Evolutionary conservation across 2,888 invertebrate species (phyloP).

Genomic region (Sthenelais limicola): DNA sequence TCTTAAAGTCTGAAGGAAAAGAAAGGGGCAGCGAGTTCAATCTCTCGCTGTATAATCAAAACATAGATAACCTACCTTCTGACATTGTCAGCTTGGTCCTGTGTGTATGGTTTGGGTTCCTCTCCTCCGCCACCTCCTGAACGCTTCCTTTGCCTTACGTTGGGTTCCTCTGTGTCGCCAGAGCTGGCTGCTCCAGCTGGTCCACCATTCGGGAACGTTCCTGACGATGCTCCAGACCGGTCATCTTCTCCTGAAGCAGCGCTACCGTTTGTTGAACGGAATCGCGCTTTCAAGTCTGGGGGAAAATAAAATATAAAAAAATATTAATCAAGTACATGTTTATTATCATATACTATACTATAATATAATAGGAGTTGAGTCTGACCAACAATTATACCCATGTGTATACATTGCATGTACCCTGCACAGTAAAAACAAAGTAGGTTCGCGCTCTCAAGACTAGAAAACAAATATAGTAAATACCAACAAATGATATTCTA

Average conservation of each 20-base stretch:
- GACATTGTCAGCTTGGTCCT: slow-evolving; percentile 83
- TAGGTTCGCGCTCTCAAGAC: no score
- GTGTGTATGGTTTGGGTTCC: slow-evolving; percentile 75
- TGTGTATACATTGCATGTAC: no score
- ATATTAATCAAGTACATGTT: no score
- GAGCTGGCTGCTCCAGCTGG: slow-evolving; percentile 20
- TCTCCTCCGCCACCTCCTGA: slow-evolving; percentile 15
- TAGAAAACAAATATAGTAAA: no score
- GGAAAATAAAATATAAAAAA: no score
- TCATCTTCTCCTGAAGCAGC: slow-evolving; percentile 69
- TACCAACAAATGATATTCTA: no score
- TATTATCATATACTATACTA: background rate
- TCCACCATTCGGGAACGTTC: slow-evolving; percentile 40
- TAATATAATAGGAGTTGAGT: background rate
- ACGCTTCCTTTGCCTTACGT: background rate
- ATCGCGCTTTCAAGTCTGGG: slow-evolving; percentile 67
- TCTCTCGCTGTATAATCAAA: no score
- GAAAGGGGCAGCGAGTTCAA: no score
- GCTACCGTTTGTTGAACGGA: slow-evolving; percentile 62
- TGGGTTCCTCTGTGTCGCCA: background rate
- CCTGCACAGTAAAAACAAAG: no score
- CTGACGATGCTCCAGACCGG: slow-evolving; percentile 63
- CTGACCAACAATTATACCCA: background rate
- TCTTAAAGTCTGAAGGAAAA: no score
- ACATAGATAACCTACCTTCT: slow-evolving; percentile 75